phyloP scores from a whole-genome alignment of 1,140 invertebrate species.

The Lucilia sericata region DNA sequence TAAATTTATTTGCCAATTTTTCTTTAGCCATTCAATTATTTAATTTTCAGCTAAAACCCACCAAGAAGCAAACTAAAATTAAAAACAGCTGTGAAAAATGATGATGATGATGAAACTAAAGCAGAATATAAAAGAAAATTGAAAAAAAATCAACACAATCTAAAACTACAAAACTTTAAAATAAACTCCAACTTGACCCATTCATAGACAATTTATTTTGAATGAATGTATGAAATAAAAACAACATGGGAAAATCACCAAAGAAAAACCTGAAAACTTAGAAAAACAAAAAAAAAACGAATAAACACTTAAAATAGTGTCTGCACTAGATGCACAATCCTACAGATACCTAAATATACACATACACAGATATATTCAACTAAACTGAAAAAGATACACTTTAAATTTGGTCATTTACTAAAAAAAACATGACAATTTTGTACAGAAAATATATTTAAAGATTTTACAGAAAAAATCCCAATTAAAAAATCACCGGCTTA shows the following conservation, averaged over 20 bases:
- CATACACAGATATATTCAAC: no score
- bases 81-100: slow-evolving; percentile 18
- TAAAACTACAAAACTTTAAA: slow-evolving; percentile 21
- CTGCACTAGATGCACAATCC: background rate
- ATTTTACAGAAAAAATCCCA: no score
- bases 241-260: background rate
- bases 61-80: background rate
- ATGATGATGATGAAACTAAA: background rate
- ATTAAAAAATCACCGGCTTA: background rate
- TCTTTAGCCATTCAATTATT: background rate
- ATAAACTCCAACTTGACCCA: slow-evolving; percentile 10
- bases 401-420: slow-evolving; percentile 7
- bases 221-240: background rate
- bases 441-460: no score
- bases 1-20: background rate
- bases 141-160: background rate
- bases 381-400: background rate
- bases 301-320: background rate
- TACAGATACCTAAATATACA: background rate
- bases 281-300: background rate
- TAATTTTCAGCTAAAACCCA: background rate
- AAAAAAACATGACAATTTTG: background rate
- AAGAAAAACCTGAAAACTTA: background rate
- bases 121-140: background rate
- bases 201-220: slow-evolving; percentile 25